phyloP scores from a whole-genome alignment of 2,113 vertebrate species.

The Podilymbus podiceps region DNA sequence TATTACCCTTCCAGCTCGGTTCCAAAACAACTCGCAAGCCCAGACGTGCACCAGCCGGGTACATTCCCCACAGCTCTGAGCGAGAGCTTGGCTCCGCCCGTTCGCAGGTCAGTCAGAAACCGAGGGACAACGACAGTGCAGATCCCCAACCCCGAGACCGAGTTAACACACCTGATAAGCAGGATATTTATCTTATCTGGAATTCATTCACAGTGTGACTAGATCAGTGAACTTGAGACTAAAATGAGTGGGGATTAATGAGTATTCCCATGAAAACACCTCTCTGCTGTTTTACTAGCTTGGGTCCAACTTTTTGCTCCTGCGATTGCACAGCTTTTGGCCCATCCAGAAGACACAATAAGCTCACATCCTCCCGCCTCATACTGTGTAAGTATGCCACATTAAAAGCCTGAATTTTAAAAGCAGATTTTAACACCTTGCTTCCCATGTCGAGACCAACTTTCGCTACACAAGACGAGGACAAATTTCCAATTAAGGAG shows the following conservation, averaged over 20 bases:
- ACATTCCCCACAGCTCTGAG: neutral
- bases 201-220: neutral
- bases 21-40: neutral
- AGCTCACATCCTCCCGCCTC: neutral
- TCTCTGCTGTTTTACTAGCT: neutral
- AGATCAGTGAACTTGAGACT: neutral
- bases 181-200: neutral
- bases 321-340: neutral
- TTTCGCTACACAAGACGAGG: neutral
- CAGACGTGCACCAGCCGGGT: too few species aligned
- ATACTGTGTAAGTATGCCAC: rapidly evolving
- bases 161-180: neutral
- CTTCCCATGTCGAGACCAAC: neutral
- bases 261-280: neutral
- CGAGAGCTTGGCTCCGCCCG: neutral
- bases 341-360: neutral
- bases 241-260: neutral
- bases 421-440: neutral
- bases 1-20: neutral
- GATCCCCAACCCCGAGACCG: neutral
- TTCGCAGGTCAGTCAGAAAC: neutral
- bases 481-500: neutral
- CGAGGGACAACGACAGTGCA: neutral
- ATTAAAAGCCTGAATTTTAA: neutral
- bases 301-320: neutral